Evolutionary conservation across 2,797 vertebrate species (phyloP).

Genomic region (Crenichthys baileyi): DNA sequence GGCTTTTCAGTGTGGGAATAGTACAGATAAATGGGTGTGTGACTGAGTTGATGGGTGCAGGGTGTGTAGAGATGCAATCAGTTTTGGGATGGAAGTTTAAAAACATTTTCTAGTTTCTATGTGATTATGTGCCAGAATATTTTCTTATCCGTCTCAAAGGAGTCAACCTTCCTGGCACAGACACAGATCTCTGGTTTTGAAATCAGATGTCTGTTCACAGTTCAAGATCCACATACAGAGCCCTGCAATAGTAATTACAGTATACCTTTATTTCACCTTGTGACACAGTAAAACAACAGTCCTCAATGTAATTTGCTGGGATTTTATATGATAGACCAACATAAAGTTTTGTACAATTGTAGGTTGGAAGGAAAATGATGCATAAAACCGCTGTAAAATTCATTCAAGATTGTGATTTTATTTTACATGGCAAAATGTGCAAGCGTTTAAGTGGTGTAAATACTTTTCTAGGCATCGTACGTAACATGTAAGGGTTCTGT

Average conservation of each 20-base stretch:
- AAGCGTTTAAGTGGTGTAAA: neutral
- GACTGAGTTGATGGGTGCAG: slow-evolving; percentile 22
- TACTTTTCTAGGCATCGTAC: neutral
- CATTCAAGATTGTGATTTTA: neutral
- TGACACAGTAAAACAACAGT: neutral
- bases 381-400: neutral
- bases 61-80: slow-evolving; percentile 24
- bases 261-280: neutral
- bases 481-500: slow-evolving; percentile 20
- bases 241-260: no score
- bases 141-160: slow-evolving; percentile 31
- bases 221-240: neutral
- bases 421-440: neutral
- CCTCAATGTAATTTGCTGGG: neutral
- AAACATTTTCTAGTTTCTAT: neutral
- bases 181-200: slow-evolving; percentile 16
- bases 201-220: slow-evolving; percentile 26
- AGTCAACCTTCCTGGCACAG: slow-evolving; percentile 30
- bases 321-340: neutral
- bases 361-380: neutral
- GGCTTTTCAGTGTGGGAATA: slow-evolving; percentile 39
- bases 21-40: slow-evolving; percentile 27
- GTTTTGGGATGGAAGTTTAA: slow-evolving; percentile 46
- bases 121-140: slow-evolving; percentile 16
- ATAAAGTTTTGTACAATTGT: neutral